These are phyloP conservation scores for Panopea generosa DNA, from an alignment of 2,888 invertebrate genomes.

Conservation along the genomic window DNA sequence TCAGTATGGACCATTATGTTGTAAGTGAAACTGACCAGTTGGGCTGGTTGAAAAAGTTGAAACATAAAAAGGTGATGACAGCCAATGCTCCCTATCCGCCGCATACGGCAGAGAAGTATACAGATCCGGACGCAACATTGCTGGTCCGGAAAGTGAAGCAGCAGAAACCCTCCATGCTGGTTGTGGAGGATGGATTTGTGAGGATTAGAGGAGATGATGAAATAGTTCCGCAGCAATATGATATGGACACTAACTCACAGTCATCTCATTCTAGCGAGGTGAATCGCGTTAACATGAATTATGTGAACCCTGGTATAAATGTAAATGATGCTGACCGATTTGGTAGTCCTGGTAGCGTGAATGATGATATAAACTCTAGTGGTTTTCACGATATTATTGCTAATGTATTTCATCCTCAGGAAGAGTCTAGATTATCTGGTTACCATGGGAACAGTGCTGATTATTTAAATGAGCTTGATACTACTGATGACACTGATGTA, in stretches of 20 bases:
- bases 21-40: conserved; percentile 51
- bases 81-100: conserved; percentile 48
- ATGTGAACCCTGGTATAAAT: conserved; percentile 13
- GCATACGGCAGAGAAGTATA: conserved; percentile 55
- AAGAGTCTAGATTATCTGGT: conserved; percentile 29
- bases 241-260: conserved; percentile 49
- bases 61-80: conserved; percentile 19
- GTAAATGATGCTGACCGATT: conserved; percentile 7
- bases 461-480: neutral
- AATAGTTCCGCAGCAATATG: conserved; percentile 56
- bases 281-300: conserved; percentile 26
- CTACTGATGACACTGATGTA: conserved; percentile 48
- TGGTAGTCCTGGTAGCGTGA: conserved; percentile 29
- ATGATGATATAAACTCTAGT: conserved; percentile 29
- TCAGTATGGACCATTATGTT: conserved; percentile 43
- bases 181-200: conserved; percentile 96
- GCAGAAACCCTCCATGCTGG: conserved; percentile 89
- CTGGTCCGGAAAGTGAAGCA: conserved; percentile 50
- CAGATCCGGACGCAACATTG: conserved; percentile 56
- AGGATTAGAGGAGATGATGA: conserved; percentile 91
- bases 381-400: conserved; percentile 5
- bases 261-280: conserved; percentile 48
- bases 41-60: conserved; percentile 50
- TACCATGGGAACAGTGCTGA: conserved; percentile 17
- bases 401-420: conserved; percentile 44